Evolutionary conservation across 2,113 vertebrate genomes (phyloP), one percentile per base, ranked within the genome.

Genomic region (Plestiodon gilberti): DNA sequence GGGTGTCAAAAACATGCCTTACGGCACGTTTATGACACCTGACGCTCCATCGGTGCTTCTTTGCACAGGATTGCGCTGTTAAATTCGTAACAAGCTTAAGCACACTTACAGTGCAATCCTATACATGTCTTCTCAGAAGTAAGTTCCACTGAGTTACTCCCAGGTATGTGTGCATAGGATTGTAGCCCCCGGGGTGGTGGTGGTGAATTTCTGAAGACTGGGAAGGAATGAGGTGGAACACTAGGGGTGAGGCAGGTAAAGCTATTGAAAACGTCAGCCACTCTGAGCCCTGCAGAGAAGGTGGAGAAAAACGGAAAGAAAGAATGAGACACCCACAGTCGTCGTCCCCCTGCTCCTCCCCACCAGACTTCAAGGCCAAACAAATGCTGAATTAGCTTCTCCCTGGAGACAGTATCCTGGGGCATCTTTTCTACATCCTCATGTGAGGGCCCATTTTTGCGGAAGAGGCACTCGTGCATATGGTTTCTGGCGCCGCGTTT

Each of bases 351-450:
- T 9, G 3, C 25, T 30, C 65, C 64, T 20, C 85, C 28, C 15
- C 1, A 3, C n/a, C 14, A 57, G 0, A 57, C 38, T 4, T 0
- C 0, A 11, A 1, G 55, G 30, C 35, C 0, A 15, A 81, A 67
- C 23, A 3, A 2, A 43, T 35, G 79, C 73, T 35, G 71, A 40
- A 33, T 28, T 15, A 0, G 0, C 57, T 15, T 52, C 75, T 38
- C 84, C 55, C 5, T 0, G 0, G 17, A 81, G 85, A 15, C 52
- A 80, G 65, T 30, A 71, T 17, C 77, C 40, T 61, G 18, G 3
- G 35, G 74, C 1, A 1, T 6, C 0, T 0, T 13, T 77, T 55
- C 43, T 9, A 0, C 22, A 75, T 35, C 38, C 6, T 75, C 65
- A 13, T 3, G 0, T 0, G 0, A 71, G 6, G 7, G 33, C 79